Evolutionary conservation across 2,797 vertebrate species (phyloP).

Genomic region (Nyctalus aviator): DNA sequence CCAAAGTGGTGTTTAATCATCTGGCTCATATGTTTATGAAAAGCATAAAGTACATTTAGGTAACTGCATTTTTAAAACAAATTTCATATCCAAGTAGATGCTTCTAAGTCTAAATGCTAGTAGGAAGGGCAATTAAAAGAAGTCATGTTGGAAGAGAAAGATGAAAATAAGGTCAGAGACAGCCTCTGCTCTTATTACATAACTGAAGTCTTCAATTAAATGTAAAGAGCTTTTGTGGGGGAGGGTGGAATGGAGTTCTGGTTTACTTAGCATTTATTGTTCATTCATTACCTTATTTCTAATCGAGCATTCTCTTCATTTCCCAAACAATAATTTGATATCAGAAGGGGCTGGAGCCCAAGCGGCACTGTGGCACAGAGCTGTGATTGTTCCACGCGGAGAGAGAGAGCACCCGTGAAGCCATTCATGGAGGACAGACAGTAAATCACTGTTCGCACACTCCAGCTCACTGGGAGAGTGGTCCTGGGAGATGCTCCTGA

Average conservation of each 20-base stretch:
- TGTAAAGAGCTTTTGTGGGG: slow-evolving; percentile 21
- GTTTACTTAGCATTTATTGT: slow-evolving; percentile 73
- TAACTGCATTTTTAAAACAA: slow-evolving; percentile 71
- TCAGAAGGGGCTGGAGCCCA: slow-evolving; percentile 72
- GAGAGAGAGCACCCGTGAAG: slow-evolving; percentile 66
- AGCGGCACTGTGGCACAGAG: slow-evolving; percentile 77
- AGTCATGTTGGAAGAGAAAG: slow-evolving; percentile 19
- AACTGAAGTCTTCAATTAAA: slow-evolving; percentile 15
- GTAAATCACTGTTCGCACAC: slow-evolving; percentile 80
- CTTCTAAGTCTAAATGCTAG: slow-evolving; percentile 47
- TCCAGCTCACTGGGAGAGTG: slow-evolving; percentile 44
- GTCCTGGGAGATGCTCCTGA: slow-evolving; percentile 66
- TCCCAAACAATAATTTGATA: slow-evolving; percentile 81
- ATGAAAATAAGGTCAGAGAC: slow-evolving; percentile 33
- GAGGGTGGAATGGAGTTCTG: not conserved
- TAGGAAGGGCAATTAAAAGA: slow-evolving; percentile 36
- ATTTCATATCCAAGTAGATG: slow-evolving; percentile 69
- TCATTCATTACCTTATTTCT: slow-evolving; percentile 78
- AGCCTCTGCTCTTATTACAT: not conserved
- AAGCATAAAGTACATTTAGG: slow-evolving; percentile 74
- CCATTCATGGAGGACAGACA: slow-evolving; percentile 79
- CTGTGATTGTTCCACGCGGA: slow-evolving; percentile 74
- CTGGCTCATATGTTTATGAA: slow-evolving; percentile 66
- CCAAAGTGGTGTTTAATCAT: slow-evolving; percentile 55
- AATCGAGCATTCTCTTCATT: slow-evolving; percentile 76